These are phyloP conservation scores for Stegophylla sp. DNA, from an alignment of 2,888 invertebrate species.

Conservation along the genomic window DNA sequence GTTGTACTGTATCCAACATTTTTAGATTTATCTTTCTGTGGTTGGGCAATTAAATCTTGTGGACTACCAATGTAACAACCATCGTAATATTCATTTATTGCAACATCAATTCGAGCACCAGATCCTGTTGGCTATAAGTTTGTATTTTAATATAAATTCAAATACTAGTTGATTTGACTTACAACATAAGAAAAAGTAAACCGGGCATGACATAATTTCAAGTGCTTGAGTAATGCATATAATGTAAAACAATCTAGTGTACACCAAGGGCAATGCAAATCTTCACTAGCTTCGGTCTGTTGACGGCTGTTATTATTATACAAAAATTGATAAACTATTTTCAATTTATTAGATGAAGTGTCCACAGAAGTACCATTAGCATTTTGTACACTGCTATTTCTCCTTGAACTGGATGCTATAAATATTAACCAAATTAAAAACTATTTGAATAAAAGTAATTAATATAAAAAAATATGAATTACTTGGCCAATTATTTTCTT, in stretches of 20 bases:
- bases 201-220: slow-evolving; percentile 90
- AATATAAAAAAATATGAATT: slow-evolving; percentile 8
- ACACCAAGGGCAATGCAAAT: slow-evolving; percentile 96
- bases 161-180: slow-evolving; percentile 65
- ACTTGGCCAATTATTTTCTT: slow-evolving; percentile 59
- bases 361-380: slow-evolving; percentile 51
- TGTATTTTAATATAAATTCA: background rate
- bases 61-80: slow-evolving; percentile 94
- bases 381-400: slow-evolving; percentile 52
- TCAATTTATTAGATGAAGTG: slow-evolving; percentile 68
- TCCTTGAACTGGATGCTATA: slow-evolving; percentile 49
- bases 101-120: slow-evolving; percentile 90
- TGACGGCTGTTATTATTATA: slow-evolving; percentile 94
- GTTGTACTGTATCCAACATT: slow-evolving; percentile 70
- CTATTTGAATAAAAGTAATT: background rate
- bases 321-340: slow-evolving; percentile 93
- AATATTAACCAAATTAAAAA: slow-evolving; percentile 8
- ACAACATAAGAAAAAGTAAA: slow-evolving; percentile 92
- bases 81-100: slow-evolving; percentile 93
- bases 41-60: slow-evolving; percentile 79
- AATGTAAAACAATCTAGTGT: slow-evolving; percentile 81
- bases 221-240: slow-evolving; percentile 89
- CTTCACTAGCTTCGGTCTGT: slow-evolving; percentile 92
- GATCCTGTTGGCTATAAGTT: slow-evolving; percentile 72
- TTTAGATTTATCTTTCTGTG: slow-evolving; percentile 50